Base-by-base conservation (phyloP, 2,113 vertebrate genomes). In the Podilymbus podiceps region DNA sequence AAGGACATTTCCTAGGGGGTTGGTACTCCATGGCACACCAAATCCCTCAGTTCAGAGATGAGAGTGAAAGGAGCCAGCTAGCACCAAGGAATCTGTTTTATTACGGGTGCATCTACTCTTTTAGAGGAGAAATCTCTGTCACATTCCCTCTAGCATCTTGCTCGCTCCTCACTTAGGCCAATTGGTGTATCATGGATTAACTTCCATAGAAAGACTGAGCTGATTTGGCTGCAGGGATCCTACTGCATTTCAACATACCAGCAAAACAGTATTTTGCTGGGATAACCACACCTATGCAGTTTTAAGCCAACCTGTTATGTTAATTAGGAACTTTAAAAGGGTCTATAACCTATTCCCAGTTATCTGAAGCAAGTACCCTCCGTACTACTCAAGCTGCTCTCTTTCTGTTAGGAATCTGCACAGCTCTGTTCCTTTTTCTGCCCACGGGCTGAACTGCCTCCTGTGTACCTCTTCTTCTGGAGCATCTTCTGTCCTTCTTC, bases 401-500 rank as follows among this genome's bases (percentile, higher is more conserved):
- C 98, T 97, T 96, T 97, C 98, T 50, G 86, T 79, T 9, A 81
- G 52, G 11, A 42, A 64, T 11, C 35, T 28, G 20, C 78, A 72
- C 23, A 15, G 46, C 47, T 52, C 92, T 2, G 25, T 31, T 9
- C 40, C 24, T 47, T 79, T 67, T 67, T 76, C 42, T 63, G 33
- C 28, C 38, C 49, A 16, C 15, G 3, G 72, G 75, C 53, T 7
- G 38, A 93, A 81, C 72, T 50, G 31, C 63, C 71, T 69, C 10
- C 46, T 8, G 8, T 47, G 28, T 78, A 92, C 18, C 68, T 81
- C 53, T 92, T 92, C 47, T 85, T 98, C 95, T 99, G 99, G n/a
- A 99, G 98, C 97, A 99, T 99, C 85, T 96, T 96, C 94, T 98
- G 98, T 15, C 98, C 99, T 97, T 99, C 99, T 90, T 99, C 99